These are phyloP conservation scores for Vicugna pacos DNA, from an alignment of 2,113 vertebrate species.

Conservation along the genomic window DNA sequence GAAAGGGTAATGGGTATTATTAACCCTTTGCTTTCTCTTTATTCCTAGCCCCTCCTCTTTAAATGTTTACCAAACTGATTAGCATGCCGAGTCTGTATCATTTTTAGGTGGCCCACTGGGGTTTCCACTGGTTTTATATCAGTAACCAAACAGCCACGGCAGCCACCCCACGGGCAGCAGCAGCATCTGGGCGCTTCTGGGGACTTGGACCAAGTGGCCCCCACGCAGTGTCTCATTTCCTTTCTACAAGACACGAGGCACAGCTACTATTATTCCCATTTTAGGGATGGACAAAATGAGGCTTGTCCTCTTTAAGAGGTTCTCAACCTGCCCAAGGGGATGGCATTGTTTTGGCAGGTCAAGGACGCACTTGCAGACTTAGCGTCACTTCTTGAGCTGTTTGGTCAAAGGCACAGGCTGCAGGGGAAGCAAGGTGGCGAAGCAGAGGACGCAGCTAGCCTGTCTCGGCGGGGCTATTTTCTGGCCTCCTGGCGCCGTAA, in stretches of 20 bases:
- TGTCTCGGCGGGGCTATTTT: too few relatives aligned
- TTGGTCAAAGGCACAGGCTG: background rate
- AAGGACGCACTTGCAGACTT: background rate
- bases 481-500: background rate
- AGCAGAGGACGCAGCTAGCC: fast-evolving
- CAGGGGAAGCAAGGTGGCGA: background rate
- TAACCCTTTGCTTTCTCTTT: background rate
- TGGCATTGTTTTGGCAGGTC: background rate
- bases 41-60: background rate
- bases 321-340: background rate
- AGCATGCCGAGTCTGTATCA: background rate
- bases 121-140: background rate
- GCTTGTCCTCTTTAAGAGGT: background rate
- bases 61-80: background rate
- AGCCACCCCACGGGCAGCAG: background rate
- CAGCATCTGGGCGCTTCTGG: background rate
- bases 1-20: fast-evolving
- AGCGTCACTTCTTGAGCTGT: background rate
- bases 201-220: background rate
- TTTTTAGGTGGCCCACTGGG: background rate
- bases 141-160: background rate
- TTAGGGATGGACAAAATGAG: background rate
- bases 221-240: background rate
- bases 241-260: background rate
- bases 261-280: too few relatives aligned